Percentiles rank a stretch among this genome's conserved stretches.
Conservation (phyloP, 1,140 invertebrate species). For the Drosophila baimaii region DNA sequence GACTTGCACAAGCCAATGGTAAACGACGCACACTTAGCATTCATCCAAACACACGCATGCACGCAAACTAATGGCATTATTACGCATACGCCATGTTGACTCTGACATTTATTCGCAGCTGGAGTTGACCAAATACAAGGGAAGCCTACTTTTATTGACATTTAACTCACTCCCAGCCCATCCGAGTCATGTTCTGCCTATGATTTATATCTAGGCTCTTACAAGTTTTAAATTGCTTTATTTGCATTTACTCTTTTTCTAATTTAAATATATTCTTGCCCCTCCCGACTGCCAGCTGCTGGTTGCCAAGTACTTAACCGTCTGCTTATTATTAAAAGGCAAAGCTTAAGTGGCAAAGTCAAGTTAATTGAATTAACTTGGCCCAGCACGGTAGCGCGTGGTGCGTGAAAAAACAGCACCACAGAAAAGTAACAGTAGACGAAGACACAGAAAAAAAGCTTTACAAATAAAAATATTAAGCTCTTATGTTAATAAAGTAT, state of each 20-base stretch:
- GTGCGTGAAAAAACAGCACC: conserved; percentile 62
- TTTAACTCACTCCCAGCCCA: conserved; percentile 58
- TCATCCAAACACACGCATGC: conserved; percentile 25
- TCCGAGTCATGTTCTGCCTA: conserved; percentile 18
- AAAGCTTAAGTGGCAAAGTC: conserved; percentile 81
- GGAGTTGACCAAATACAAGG: conserved; percentile 35
- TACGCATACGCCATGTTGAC: conserved; percentile 66
- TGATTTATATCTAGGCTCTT: conserved; percentile 45
- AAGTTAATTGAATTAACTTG: conserved; percentile 80
- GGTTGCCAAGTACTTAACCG: conserved; percentile 71
- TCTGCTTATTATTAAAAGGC: conserved; percentile 80
- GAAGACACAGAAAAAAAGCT: background rate
- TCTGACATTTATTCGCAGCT: conserved; percentile 65
- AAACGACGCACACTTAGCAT: conserved; percentile 30
- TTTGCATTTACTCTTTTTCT: background rate
- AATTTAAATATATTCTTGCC: conserved; percentile 32
- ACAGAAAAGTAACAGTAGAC: conserved; percentile 21
- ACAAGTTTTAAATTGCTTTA: conserved; percentile 56
- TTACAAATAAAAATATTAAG: conserved; percentile 52
- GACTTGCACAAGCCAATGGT: conserved; percentile 72
- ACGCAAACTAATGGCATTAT: conserved; percentile 66
- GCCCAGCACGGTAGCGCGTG: conserved; percentile 46
- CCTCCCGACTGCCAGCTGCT: background rate
- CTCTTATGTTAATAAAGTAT: conserved; percentile 69
- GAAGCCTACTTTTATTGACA: conserved; percentile 67